Evolutionary conservation across 1,140 invertebrate genomes (phyloP), one percentile per base, ranked within the genome.

Genomic region (Andrena cerasifolii): DNA sequence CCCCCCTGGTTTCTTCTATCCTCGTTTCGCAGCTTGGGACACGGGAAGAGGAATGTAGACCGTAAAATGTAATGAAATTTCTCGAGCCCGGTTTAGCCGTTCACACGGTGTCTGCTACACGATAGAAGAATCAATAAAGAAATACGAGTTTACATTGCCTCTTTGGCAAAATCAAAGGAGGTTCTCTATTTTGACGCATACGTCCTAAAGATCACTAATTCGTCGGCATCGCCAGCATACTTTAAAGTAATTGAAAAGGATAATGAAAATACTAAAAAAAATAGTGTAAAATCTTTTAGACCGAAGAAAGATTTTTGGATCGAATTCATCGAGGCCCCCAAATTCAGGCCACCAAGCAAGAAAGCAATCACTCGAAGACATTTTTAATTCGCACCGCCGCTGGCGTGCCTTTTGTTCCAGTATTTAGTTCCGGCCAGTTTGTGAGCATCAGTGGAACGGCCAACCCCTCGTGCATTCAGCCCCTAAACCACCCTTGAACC

Each of bases 351-450:
- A 33, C 3, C 51, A 58, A 26, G n/a, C 43, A 56, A 26, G 31
- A 45, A 28, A 12, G 45, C 62, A 16, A 67, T 82, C 45, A 58
- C 49, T 49, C 67, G 63, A 61, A 74, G 82, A 83, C 63, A 28
- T 81, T 85, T 85, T 85, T 82, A 85, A 85, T 85, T 79, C 71
- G 51, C 75, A 45, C 74, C 47, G 67, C 53, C 70, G 51, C 49
- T 71, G 70, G 65, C 75, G 70, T 47, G 79, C 43, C 83, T 79
- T 85, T 84, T 85, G 83, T 81, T 74, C 83, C 65, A 80, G 75
- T 49, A 84, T 85, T 85, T 85, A 85, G 82, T 85, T 85, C 83
- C 84, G 84, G 84, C 77, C 80, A 85, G 84, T 86, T 86, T 84
- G 82, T 68, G 82, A 83, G 82, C 82, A 84, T 84, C 72, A 77